Conservation (phyloP, 2,797 vertebrate genomes). For the Hydrophis major region DNA sequence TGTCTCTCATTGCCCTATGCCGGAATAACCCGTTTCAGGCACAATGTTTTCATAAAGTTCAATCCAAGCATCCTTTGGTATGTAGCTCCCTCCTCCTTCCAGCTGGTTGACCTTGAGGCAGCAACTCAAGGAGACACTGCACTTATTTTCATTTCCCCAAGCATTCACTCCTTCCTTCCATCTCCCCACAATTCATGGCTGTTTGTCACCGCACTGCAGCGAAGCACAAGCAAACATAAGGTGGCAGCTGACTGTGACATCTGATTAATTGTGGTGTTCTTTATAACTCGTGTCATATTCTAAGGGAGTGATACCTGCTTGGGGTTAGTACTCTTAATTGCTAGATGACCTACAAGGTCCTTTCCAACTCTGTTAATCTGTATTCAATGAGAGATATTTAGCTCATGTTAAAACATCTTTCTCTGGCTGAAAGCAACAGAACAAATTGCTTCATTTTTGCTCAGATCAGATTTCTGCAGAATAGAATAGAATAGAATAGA, state of each 20-base stretch:
- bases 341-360: too few relatives aligned
- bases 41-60: not conserved
- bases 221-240: not conserved
- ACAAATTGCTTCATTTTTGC: not conserved
- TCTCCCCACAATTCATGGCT: not conserved
- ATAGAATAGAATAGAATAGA: too few relatives aligned
- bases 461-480: not conserved
- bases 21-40: not conserved
- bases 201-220: not conserved
- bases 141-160: not conserved
- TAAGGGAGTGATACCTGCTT: not conserved
- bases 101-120: not conserved
- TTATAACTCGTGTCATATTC: not conserved
- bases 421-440: not conserved
- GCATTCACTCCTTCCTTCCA: not conserved
- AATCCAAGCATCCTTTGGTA: not conserved
- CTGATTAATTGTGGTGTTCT: not conserved
- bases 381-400: not conserved
- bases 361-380: too few relatives aligned
- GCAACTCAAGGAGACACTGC: not conserved
- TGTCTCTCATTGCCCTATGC: too few relatives aligned
- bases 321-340: not conserved
- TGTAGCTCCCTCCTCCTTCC: not conserved
- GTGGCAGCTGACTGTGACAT: not conserved
- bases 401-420: not conserved